phyloP scores from a whole-genome alignment of 1,140 invertebrate genomes.

The Sycophila sp. region DNA sequence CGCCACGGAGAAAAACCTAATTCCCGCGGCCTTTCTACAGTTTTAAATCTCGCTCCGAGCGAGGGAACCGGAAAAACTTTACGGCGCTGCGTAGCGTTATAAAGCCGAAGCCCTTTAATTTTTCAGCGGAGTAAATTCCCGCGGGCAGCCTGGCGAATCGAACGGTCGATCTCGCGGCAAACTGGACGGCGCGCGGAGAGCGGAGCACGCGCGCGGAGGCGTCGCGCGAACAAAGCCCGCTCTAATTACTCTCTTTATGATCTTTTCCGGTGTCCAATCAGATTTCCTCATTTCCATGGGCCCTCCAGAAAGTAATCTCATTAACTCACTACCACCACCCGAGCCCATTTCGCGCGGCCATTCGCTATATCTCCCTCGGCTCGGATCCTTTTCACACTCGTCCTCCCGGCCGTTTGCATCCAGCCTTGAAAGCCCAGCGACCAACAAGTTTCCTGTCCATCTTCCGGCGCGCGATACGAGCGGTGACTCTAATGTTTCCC shows the following conservation, averaged over 20 bases:
- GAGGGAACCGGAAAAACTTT: not conserved
- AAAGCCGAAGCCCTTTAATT: slow-evolving; percentile 10
- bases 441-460: slow-evolving; percentile 14
- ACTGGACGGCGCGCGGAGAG: not conserved
- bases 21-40: not conserved
- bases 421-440: not conserved
- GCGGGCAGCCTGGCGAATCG: slow-evolving; percentile 44
- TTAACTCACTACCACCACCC: slow-evolving; percentile 52
- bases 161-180: slow-evolving; percentile 26
- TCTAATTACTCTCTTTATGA: slow-evolving; percentile 62
- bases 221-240: slow-evolving; percentile 53
- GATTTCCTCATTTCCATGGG: slow-evolving; percentile 57
- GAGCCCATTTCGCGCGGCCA: slow-evolving; percentile 1
- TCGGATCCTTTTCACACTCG: not conserved
- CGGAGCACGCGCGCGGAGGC: slow-evolving; percentile 8
- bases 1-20: not conserved
- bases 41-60: not conserved
- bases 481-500: not conserved
- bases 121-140: slow-evolving; percentile 28
- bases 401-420: slow-evolving; percentile 2
- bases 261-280: slow-evolving; percentile 61
- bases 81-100: too few species aligned
- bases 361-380: not conserved
- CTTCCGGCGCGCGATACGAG: not conserved
- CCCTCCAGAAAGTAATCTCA: slow-evolving; percentile 56